phyloP scores from a whole-genome alignment of 2,888 invertebrate genomes.

The Synanthedon andrenaeformis region DNA sequence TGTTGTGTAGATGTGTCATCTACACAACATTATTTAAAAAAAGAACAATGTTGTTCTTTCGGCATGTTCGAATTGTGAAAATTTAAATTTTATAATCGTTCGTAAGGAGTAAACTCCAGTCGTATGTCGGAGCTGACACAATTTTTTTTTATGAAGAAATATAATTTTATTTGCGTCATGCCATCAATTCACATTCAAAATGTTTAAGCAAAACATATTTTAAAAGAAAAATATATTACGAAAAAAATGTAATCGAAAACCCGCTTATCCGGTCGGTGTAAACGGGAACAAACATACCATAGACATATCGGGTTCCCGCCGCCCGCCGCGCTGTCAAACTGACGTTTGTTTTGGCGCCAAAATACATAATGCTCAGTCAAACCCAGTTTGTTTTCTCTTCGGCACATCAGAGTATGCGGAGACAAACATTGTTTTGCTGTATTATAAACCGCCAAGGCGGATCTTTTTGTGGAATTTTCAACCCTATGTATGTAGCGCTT shows the following conservation, averaged over 20 bases:
- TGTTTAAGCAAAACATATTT: constrained; percentile 9
- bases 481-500: constrained; percentile 17
- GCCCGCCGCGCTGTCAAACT: constrained; percentile 68
- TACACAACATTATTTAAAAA: too few species aligned
- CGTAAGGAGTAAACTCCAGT: too few species aligned
- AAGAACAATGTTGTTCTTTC: too few species aligned
- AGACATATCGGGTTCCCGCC: constrained; percentile 62
- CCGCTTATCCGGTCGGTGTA: constrained; percentile 55
- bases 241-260: constrained; percentile 49
- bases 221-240: not conserved
- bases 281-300: constrained; percentile 60
- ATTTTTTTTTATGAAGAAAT: too few species aligned
- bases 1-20: too few species aligned
- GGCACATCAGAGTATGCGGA: constrained; percentile 53
- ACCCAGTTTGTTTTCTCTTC: constrained; percentile 65
- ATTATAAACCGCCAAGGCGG: constrained; percentile 12
- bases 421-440: constrained; percentile 30
- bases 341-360: constrained; percentile 71
- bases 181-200: constrained; percentile 2
- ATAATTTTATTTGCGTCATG: too few species aligned
- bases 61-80: too few species aligned
- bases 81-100: too few species aligned
- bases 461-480: constrained; percentile 19
- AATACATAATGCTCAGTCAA: constrained; percentile 67
- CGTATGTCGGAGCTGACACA: too few species aligned